Conservation (phyloP, 2,113 vertebrate genomes). For the Psammodynastes pulverulentus region DNA sequence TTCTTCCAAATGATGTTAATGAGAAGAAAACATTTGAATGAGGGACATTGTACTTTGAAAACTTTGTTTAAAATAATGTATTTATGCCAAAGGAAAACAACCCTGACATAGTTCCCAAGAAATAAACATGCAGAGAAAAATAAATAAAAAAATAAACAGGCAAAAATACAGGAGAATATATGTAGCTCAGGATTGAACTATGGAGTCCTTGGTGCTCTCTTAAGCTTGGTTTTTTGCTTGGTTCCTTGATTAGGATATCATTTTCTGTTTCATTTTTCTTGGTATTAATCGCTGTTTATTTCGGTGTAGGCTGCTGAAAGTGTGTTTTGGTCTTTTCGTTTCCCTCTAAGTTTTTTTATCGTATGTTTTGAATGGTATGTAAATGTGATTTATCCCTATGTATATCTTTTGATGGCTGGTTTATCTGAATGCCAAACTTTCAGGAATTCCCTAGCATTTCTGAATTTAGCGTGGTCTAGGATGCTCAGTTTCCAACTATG, state of each 20-base stretch:
- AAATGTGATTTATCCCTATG: not conserved
- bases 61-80: not conserved
- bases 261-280: not conserved
- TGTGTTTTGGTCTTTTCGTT: not conserved
- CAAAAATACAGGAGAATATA: not conserved
- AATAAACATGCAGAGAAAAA: not conserved
- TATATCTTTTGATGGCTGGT: not conserved
- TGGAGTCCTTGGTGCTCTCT: not conserved
- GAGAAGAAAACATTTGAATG: not conserved
- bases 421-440: not conserved
- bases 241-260: not conserved
- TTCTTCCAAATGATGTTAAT: not conserved
- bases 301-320: not conserved
- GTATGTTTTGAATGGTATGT: not conserved
- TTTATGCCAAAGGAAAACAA: not conserved
- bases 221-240: not conserved
- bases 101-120: not conserved
- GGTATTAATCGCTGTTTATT: not conserved
- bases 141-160: not conserved
- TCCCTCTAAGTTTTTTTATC: not conserved
- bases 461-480: not conserved
- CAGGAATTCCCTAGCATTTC: not conserved
- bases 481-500: not conserved
- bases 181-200: not conserved
- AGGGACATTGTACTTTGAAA: not conserved